Percentiles rank a stretch among this genome's conserved stretches.
These are phyloP conservation scores for Dasypus novemcinctus DNA, from an alignment of 2,113 vertebrate species.

Conservation along the genomic window DNA sequence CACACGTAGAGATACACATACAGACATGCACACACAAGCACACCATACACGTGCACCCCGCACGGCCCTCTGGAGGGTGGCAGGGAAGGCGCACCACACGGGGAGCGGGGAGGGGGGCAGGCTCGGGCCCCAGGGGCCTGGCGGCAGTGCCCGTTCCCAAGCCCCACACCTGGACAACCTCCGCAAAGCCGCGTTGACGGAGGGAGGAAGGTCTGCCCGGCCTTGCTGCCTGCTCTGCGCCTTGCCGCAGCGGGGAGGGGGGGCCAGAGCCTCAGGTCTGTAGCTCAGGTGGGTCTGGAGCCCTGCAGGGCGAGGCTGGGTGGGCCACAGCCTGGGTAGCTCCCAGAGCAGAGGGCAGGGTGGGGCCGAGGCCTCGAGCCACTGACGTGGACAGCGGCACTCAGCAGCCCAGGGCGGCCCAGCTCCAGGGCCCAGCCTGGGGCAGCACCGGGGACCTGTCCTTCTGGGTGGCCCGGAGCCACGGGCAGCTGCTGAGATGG, in stretches of 20 bases:
- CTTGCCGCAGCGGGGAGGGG: background rate
- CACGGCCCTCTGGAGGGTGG: background rate
- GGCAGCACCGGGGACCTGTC: background rate
- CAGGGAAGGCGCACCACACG: rapidly evolving
- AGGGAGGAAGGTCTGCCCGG: background rate
- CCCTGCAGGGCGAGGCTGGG: background rate
- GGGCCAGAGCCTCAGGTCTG: background rate
- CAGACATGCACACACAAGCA: background rate
- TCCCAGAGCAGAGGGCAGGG: background rate
- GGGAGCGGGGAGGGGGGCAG: background rate
- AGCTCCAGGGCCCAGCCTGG: rapidly evolving
- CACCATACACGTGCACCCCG: too few relatives aligned
- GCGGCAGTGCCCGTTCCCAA: background rate
- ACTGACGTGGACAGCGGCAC: too few relatives aligned
- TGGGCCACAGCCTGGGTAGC: background rate
- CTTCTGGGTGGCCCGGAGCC: background rate
- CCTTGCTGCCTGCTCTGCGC: background rate
- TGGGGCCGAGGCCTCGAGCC: background rate
- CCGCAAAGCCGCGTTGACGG: background rate
- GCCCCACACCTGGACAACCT: background rate
- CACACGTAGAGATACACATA: background rate
- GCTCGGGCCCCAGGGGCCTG: background rate
- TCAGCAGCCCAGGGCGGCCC: background rate
- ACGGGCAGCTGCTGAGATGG: background rate
- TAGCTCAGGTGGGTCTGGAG: background rate